Conservation (phyloP, 2,113 vertebrate genomes). For the Okapia johnstoni region DNA sequence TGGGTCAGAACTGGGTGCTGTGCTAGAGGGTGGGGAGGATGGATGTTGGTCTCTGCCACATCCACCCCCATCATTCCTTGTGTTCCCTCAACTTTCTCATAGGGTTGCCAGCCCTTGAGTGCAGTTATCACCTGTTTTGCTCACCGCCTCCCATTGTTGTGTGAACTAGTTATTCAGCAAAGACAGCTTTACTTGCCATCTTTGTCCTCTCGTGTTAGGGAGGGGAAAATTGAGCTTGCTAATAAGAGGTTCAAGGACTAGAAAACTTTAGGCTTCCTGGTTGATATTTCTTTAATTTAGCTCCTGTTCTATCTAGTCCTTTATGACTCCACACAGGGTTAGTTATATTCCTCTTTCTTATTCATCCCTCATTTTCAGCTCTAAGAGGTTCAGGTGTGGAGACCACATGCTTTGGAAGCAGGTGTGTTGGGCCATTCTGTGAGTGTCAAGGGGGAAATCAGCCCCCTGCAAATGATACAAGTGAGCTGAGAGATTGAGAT, state of each 20-base stretch:
- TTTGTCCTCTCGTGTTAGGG: not conserved
- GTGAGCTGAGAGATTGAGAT: not conserved
- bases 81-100: not conserved
- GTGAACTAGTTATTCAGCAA: not conserved
- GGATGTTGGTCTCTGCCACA: not conserved
- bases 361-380: not conserved
- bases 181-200: not conserved
- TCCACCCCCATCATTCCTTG: not conserved
- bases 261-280: not conserved
- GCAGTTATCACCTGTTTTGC: not conserved
- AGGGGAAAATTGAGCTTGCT: not conserved
- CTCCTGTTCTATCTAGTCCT: not conserved
- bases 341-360: not conserved
- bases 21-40: not conserved
- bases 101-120: not conserved
- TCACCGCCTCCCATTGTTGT: not conserved
- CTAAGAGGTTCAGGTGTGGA: constrained; percentile 5
- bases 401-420: not conserved
- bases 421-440: constrained; percentile 28
- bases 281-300: not conserved
- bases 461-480: constrained; percentile 8
- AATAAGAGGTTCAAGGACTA: not conserved
- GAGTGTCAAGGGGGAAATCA: constrained; percentile 24
- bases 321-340: not conserved
- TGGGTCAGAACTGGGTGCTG: not conserved